Conservation (phyloP, 1,140 invertebrate species). For the Aplysia californica region DNA sequence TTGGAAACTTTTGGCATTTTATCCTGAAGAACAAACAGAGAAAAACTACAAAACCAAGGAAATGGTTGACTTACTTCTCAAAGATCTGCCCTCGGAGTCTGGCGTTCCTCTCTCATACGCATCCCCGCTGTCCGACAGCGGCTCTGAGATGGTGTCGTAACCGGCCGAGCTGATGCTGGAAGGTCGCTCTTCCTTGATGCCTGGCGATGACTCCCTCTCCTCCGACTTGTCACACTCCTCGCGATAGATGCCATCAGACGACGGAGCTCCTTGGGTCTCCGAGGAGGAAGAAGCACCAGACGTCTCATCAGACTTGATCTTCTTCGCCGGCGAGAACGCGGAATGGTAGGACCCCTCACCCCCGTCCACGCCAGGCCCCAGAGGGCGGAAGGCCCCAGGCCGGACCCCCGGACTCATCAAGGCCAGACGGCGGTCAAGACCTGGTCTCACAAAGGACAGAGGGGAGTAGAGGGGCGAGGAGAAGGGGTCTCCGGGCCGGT, state of each 20-base stretch:
- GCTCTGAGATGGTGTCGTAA: constrained; percentile 58
- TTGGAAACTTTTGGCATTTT: too few species aligned
- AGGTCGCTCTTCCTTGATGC: constrained; percentile 56
- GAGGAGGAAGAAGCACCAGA: constrained; percentile 16
- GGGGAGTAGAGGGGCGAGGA: constrained; percentile 58
- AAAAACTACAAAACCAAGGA: background rate
- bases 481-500: constrained; percentile 57
- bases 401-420: constrained; percentile 40
- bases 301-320: constrained; percentile 52
- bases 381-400: constrained; percentile 58
- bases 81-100: constrained; percentile 56
- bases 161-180: constrained; percentile 56
- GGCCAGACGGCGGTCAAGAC: constrained; percentile 44
- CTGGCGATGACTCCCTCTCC: constrained; percentile 8
- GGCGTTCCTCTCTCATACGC: constrained; percentile 55
- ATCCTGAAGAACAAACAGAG: too few species aligned
- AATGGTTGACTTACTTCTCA: constrained; percentile 64
- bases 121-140: constrained; percentile 56
- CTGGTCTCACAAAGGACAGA: constrained; percentile 52
- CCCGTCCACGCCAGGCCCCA: constrained; percentile 39
- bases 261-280: background rate
- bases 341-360: constrained; percentile 50
- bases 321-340: constrained; percentile 62
- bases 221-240: constrained; percentile 25
- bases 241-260: background rate